These are phyloP conservation scores for Columba janthina DNA, from an alignment of 2,113 vertebrate species.

Conservation along the genomic window DNA sequence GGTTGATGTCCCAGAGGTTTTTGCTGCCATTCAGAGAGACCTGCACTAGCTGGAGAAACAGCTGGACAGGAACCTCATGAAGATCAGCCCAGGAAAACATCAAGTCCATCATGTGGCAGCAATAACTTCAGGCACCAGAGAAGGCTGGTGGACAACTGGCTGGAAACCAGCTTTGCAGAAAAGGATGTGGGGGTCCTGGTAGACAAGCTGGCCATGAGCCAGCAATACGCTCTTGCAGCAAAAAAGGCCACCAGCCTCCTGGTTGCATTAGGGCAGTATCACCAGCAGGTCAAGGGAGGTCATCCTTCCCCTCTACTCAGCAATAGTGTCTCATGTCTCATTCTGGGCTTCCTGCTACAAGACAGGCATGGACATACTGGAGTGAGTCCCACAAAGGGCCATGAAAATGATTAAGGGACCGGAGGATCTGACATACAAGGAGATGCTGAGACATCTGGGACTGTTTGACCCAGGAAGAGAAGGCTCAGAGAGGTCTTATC, in stretches of 20 bases:
- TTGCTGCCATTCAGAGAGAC: not conserved
- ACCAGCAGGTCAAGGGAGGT: not conserved
- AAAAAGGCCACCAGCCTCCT: not conserved
- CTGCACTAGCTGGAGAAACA: not conserved
- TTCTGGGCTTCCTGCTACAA: not conserved
- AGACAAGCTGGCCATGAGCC: not conserved
- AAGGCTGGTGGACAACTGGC: not conserved
- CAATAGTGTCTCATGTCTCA: not conserved
- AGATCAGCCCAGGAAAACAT: not conserved
- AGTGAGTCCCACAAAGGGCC: not conserved
- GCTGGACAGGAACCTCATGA: not conserved
- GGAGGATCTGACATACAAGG: not conserved
- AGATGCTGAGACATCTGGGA: not conserved
- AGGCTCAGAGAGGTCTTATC: not conserved
- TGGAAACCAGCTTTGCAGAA: not conserved
- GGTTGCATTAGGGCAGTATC: not conserved
- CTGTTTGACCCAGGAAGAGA: not conserved
- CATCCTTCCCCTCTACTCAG: not conserved
- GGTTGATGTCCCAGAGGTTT: not conserved
- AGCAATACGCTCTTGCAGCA: not conserved
- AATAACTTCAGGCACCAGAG: not conserved
- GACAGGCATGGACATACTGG: not conserved
- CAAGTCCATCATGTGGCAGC: not conserved
- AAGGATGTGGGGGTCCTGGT: not conserved
- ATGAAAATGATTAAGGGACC: not conserved